Percentiles rank a stretch among this genome's conserved stretches.
These are phyloP conservation scores for Musca vetustissima DNA, from an alignment of 1,140 invertebrate species.

Conservation along the genomic window DNA sequence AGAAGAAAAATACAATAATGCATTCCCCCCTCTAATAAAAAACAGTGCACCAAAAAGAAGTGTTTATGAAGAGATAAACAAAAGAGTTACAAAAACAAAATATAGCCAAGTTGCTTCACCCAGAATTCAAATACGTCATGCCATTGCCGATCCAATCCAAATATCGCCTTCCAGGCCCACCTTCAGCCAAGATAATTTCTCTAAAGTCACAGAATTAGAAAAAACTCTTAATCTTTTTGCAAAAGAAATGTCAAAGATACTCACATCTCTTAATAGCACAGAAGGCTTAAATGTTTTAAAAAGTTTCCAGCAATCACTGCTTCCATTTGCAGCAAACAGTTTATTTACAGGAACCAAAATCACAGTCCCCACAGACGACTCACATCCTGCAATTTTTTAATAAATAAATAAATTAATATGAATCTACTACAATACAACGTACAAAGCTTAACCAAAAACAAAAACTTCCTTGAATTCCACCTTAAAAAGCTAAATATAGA, in stretches of 20 bases:
- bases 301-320: too few species aligned
- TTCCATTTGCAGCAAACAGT: too few species aligned
- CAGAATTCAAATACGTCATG: too few species aligned
- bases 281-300: too few species aligned
- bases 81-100: neutral
- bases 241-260: too few species aligned
- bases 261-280: too few species aligned
- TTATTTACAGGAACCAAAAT: too few species aligned
- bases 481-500: neutral
- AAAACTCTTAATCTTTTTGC: too few species aligned
- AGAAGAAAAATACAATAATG: neutral
- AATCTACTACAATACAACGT: neutral
- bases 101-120: neutral
- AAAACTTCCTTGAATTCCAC: neutral
- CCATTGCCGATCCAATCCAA: neutral
- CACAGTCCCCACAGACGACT: too few species aligned
- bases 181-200: neutral
- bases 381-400: too few species aligned
- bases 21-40: neutral
- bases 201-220: neutral
- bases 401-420: neutral
- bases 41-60: neutral
- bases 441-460: neutral
- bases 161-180: neutral
- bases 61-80: neutral